Percentiles rank a stretch among this genome's conserved stretches.
Evolutionary conservation across 2,888 invertebrate genomes (phyloP).

Genomic region (Eulithis prunata): DNA sequence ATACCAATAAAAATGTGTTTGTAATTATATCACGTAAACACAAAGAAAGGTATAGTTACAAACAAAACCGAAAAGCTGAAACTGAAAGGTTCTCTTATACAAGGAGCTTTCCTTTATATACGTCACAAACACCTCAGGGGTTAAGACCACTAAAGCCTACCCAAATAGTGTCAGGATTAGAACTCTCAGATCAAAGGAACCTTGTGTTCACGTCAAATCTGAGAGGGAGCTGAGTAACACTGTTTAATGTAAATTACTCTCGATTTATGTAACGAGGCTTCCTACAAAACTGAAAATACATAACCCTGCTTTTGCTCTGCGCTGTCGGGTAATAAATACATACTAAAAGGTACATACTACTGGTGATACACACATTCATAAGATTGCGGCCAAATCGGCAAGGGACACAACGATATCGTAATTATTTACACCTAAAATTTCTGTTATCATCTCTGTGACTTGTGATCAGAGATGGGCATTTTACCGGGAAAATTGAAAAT

Average conservation of each 20-base stretch:
- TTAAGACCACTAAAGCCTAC: neutral
- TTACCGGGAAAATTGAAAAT: too few species aligned
- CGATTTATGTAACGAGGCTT: neutral
- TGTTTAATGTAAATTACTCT: neutral
- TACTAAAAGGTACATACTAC: too few species aligned
- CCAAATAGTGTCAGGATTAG: constrained; percentile 1
- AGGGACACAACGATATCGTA: too few species aligned
- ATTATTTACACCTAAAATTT: too few species aligned
- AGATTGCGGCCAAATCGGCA: too few species aligned
- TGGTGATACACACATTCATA: too few species aligned
- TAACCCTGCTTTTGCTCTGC: neutral
- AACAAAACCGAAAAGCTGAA: neutral
- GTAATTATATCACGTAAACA: too few species aligned
- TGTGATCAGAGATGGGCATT: too few species aligned
- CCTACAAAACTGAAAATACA: neutral
- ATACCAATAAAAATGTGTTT: too few species aligned
- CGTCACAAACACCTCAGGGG: neutral
- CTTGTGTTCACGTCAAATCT: neutral
- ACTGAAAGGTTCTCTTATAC: neutral
- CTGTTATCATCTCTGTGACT: too few species aligned
- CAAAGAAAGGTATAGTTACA: neutral
- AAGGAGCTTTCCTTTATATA: neutral
- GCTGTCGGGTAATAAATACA: too few species aligned
- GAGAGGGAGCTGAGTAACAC: neutral
- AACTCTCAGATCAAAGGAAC: neutral